Percentiles rank a stretch among this genome's conserved stretches.
phyloP scores from a whole-genome alignment of 2,888 invertebrate species.

The Atethmia centrago region DNA sequence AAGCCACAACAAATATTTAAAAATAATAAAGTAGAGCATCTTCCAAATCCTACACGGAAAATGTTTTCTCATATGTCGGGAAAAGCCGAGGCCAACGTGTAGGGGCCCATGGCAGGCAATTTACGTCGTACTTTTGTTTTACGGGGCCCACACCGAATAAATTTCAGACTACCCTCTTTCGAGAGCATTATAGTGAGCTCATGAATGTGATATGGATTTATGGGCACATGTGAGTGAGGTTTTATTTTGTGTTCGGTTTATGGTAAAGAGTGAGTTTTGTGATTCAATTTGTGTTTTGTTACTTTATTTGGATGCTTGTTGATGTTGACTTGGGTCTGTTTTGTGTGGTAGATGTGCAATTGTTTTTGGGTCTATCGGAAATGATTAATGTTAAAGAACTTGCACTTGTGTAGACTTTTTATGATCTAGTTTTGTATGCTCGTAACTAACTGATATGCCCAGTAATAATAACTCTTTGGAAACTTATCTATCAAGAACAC shows the following conservation, averaged over 20 bases:
- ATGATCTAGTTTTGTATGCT: too few relatives aligned
- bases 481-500: too few relatives aligned
- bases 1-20: neutral
- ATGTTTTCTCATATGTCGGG: slow-evolving; percentile 89
- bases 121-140: slow-evolving; percentile 89
- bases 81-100: slow-evolving; percentile 86
- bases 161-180: slow-evolving; percentile 77
- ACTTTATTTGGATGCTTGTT: slow-evolving; percentile 8
- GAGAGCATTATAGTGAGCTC: slow-evolving; percentile 71
- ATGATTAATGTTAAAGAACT: neutral
- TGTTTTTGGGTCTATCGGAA: neutral
- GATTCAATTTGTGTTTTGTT: slow-evolving; percentile 29
- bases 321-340: neutral
- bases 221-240: slow-evolving; percentile 52
- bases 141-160: slow-evolving; percentile 81
- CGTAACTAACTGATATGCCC: too few relatives aligned
- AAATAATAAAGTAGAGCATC: slow-evolving; percentile 77
- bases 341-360: neutral
- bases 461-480: too few relatives aligned
- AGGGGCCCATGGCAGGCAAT: slow-evolving; percentile 80
- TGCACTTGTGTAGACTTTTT: too few relatives aligned
- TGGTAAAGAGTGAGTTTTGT: slow-evolving; percentile 32
- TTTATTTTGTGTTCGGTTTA: slow-evolving; percentile 58
- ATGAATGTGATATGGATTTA: slow-evolving; percentile 62
- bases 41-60: slow-evolving; percentile 75